Conservation (phyloP, 2,888 invertebrate genomes). For the Hemistola chrysoprasaria region DNA sequence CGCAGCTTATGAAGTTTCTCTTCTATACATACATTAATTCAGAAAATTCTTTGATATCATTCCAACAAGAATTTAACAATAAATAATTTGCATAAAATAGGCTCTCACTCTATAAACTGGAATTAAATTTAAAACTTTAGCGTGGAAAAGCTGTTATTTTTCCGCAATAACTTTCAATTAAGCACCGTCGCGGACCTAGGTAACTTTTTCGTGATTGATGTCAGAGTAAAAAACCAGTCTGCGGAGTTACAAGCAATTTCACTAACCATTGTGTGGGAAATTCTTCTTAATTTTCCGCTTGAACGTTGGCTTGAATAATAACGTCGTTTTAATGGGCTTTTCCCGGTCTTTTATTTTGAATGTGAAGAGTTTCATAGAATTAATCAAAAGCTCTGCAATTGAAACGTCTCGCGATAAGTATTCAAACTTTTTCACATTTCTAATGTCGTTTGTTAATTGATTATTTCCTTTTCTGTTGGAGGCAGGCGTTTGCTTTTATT, state of each 20-base stretch:
- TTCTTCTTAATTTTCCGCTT: constrained; percentile 71
- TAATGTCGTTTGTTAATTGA: too few relatives aligned
- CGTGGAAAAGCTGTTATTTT: constrained; percentile 27
- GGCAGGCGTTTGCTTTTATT: too few relatives aligned
- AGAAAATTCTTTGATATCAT: background rate
- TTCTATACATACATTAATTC: constrained; percentile 36
- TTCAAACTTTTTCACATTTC: constrained; percentile 10
- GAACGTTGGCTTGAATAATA: constrained; percentile 59
- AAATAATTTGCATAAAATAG: constrained; percentile 14
- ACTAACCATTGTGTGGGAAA: constrained; percentile 55
- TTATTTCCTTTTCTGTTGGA: too few relatives aligned
- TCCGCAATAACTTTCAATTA: constrained; percentile 48
- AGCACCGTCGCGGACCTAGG: constrained; percentile 33
- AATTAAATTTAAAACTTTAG: constrained; percentile 28
- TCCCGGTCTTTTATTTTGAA: constrained; percentile 55
- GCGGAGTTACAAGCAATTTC: constrained; percentile 51
- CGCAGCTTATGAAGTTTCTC: constrained; percentile 8
- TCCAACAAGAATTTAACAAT: background rate
- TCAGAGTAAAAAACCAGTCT: constrained; percentile 42
- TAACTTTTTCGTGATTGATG: constrained; percentile 46
- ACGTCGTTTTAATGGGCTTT: constrained; percentile 57
- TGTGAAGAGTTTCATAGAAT: constrained; percentile 40
- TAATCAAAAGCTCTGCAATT: constrained; percentile 36
- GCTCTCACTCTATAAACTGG: constrained; percentile 25
- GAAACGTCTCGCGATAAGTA: constrained; percentile 24